A percentile compares a stretch with the other conserved stretches of the same genome.
Evolutionary conservation across 2,888 invertebrate genomes (phyloP).

Genomic region (Acanthopleura granulata): DNA sequence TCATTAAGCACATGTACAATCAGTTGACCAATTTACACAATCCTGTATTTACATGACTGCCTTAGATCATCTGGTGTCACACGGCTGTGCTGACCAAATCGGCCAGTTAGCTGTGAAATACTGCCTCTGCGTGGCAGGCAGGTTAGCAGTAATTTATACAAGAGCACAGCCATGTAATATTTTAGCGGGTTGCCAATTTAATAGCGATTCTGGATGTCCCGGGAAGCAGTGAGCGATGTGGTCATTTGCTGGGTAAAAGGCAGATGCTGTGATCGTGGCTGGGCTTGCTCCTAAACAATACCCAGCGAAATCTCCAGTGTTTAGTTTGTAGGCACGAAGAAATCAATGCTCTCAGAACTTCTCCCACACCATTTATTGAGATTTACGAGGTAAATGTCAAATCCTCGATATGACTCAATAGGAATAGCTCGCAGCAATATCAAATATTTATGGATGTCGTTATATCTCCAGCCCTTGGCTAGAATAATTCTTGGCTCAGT

Average conservation of each 20-base stretch:
- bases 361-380: conserved; percentile 13
- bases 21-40: no score
- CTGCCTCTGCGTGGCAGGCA: no score
- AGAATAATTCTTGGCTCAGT: conserved; percentile 2
- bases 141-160: no score
- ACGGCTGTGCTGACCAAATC: no score
- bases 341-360: conserved; percentile 2
- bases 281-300: not conserved
- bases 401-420: conserved; percentile 13
- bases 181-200: no score
- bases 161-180: no score
- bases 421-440: conserved; percentile 8
- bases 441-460: conserved; percentile 18
- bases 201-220: no score
- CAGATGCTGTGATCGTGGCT: not conserved
- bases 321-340: not conserved
- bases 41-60: no score
- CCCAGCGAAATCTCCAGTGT: not conserved
- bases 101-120: no score
- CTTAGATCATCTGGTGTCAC: no score
- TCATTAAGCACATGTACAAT: no score
- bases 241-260: conserved; percentile 10
- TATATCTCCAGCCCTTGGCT: not conserved
- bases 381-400: conserved; percentile 11
- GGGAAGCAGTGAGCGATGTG: not conserved